These are phyloP conservation scores for Paracentrotus lividus DNA, from an alignment of 53 echinoderm and acorn worm species.

Conservation along the genomic window DNA sequence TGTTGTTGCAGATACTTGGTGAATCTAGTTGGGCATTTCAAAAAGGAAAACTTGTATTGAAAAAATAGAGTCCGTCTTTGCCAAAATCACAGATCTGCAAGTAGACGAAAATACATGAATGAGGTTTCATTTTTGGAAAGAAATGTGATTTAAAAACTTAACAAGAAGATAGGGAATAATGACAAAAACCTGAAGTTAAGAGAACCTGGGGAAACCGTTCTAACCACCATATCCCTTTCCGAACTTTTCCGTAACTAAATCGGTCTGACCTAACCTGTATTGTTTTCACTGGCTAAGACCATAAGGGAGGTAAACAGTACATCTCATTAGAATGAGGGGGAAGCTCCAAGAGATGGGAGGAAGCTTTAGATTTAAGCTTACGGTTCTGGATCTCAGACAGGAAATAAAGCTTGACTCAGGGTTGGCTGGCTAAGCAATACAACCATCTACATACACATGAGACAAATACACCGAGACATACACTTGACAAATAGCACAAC, in stretches of 20 bases:
- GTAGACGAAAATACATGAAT: not conserved
- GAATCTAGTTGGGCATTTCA: not conserved
- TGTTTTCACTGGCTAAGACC: too few species aligned
- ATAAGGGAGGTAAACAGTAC: not conserved
- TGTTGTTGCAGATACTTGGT: not conserved
- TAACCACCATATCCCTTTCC: too few species aligned
- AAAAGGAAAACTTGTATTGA: not conserved
- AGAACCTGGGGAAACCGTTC: too few species aligned
- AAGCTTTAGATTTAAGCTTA: conserved; percentile 26
- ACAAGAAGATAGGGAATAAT: too few species aligned
- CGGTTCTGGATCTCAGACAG: not conserved
- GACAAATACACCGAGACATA: too few species aligned
- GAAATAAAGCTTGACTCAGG: not conserved
- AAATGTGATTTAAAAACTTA: not conserved
- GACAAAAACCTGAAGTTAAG: too few species aligned
- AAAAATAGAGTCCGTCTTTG: not conserved
- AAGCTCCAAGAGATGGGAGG: not conserved
- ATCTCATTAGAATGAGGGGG: not conserved
- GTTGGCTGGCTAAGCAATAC: not conserved
- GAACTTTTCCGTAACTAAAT: too few species aligned
- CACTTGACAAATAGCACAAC: too few species aligned
- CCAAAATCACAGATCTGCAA: not conserved
- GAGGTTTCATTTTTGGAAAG: not conserved
- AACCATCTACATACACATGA: not conserved
- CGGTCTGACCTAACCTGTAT: too few species aligned